phyloP scores from a whole-genome alignment of 1,140 invertebrate species.

The Drosophila varians region DNA sequence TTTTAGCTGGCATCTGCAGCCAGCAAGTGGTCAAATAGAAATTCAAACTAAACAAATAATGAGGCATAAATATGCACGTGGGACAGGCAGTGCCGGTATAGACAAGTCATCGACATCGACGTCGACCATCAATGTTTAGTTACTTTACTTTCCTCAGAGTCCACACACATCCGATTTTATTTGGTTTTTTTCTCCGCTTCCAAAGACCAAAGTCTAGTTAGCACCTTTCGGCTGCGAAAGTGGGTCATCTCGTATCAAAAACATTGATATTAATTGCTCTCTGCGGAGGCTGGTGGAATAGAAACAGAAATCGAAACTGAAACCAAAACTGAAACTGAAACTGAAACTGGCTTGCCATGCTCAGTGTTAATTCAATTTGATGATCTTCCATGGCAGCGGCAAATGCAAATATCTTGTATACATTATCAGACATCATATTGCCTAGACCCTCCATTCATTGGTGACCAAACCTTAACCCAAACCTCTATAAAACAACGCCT shows the following conservation, averaged over 20 bases:
- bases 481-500: conserved; percentile 38
- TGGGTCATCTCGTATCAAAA: conserved; percentile 56
- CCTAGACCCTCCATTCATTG: conserved; percentile 31
- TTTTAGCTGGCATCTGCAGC: conserved; percentile 10
- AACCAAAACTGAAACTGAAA: conserved; percentile 26
- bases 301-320: conserved; percentile 36
- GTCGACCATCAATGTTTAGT: conserved; percentile 27
- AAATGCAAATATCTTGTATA: conserved; percentile 77
- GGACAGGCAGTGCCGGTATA: conserved; percentile 33
- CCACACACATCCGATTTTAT: not conserved
- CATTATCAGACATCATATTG: conserved; percentile 50
- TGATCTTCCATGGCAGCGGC: conserved; percentile 41
- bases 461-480: conserved; percentile 53
- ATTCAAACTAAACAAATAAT: conserved; percentile 78
- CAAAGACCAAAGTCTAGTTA: conserved; percentile 47
- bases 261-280: conserved; percentile 43
- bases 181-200: not conserved
- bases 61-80: conserved; percentile 77
- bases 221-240: conserved; percentile 66
- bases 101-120: conserved; percentile 24
- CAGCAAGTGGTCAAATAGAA: conserved; percentile 62
- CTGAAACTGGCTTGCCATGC: conserved; percentile 16
- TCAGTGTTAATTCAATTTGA: conserved; percentile 71
- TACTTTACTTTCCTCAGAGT: conserved; percentile 67
- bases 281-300: conserved; percentile 3